Evolutionary conservation across 2,113 vertebrate species (phyloP), one percentile per base, ranked within the genome.

Genomic region (Notarius lentiginosus): DNA sequence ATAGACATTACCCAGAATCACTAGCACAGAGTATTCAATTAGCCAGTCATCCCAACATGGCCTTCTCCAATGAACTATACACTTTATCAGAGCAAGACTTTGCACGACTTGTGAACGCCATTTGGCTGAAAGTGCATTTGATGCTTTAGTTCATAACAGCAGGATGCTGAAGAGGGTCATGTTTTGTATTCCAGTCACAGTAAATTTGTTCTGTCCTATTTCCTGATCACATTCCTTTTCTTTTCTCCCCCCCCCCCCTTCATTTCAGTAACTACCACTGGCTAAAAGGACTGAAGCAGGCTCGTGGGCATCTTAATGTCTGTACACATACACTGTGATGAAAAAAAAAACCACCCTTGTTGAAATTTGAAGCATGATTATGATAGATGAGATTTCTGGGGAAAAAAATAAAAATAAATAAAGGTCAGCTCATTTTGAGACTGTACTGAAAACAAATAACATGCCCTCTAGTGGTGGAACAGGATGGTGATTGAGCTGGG

Each of bases 391-490:
- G 10, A 75, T 5, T 12, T 34, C 76, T 55, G 10, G 14, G 0
- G 1, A 24, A 66, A 75, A 65, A 75, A 41, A 41, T 41, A 41
- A 41, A 41, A 41, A 41, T 41, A 41, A 41, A 41, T 41, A 41
- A 41, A 10, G 30, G 51, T 68, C 49, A 27, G 79, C 22, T 81
- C 6, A 24, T 81, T 82, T 83, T 70, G 34, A 73, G 51, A 56
- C 24, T 8, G 47, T 55, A 68, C 47, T 65, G 53, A 51, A 79
- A 56, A 85, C 11, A 63, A 58, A 68, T 24, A 17, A 22, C 51
- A 61, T 77, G 76, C 87, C 89, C 90, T 84, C 90, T 91, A 86
- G 81, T 90, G 90, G 89, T 51, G 2, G 2, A 15, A 66, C 20
- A 61, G 55, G 14, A 51, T 51, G 27, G 49, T 76, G 24, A 7